Base-by-base conservation (phyloP, 35 echinoderm and acorn worm genomes). In the Hemicentrotus pulcherrimus region DNA sequence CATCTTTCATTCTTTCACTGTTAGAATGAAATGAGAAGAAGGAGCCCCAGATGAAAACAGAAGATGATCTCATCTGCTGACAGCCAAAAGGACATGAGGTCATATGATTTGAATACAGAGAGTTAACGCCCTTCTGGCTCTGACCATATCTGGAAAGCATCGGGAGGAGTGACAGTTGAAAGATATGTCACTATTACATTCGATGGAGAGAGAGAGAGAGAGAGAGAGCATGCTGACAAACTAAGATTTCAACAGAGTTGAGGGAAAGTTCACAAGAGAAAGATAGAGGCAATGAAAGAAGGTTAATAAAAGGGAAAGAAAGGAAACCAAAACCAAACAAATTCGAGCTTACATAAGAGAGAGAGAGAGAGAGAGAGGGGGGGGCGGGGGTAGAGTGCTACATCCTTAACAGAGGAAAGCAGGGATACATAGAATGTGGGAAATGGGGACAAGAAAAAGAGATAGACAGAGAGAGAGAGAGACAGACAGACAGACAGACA, bases 171-270 rank as follows among this genome's bases (percentile, higher is more conserved):
- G 65, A 78, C 65, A 78, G 65, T 28, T 78, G 65, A 78, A n/a
- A 78, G 65, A 78, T 78, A 78, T 78, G 65, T 78, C 65, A 78
- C 65, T 78, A n/a, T 78, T 78, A n/a, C 65, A 78, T 78, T 78
- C 65, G 24, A 78, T 78, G 65, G 28, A 41, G 35, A 41, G 35
- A 41, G 35, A 1, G 35, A 41, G 35, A 41, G 35, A 41, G 35
- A 41, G 35, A 41, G 15, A 55, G 15, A 78, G 65, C 65, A 78
- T 78, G 65, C 65, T 78, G 65, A 78, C 65, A 78, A 78, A 78
- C 24, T 78, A 78, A 24, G 65, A 78, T 22, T 78, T 78, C 65
- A n/a, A 78, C 50, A 78, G 28, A 78, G 65, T 78, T 78, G 65
- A 78, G 22, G 24, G 28, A 78, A n/a, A 78, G 65, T 22, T 78